A percentile compares a stretch with the other conserved stretches of the same genome.
These are phyloP conservation scores for Bovichtus variegatus DNA, from an alignment of 2,797 vertebrate species.

Conservation along the genomic window DNA sequence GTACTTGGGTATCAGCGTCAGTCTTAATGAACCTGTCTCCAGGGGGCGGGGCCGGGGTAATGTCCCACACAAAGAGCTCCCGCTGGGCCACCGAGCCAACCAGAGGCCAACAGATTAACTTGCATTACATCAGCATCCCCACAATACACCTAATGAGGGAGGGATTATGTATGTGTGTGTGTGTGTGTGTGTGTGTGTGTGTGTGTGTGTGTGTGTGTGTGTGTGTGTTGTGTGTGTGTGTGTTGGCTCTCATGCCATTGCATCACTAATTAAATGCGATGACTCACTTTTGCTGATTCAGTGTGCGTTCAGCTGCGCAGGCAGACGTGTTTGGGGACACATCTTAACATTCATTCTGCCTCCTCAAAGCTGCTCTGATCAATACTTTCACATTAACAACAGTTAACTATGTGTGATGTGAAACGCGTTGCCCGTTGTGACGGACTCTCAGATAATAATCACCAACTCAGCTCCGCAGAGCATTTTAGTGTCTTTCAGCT, in stretches of 20 bases:
- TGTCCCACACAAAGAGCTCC: constrained; percentile 84
- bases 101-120: constrained; percentile 88
- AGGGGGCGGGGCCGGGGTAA: constrained; percentile 82
- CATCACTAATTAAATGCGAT: constrained; percentile 80
- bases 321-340: background rate
- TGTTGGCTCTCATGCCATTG: constrained; percentile 73
- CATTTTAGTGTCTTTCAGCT: background rate
- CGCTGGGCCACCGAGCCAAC: constrained; percentile 77
- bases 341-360: background rate
- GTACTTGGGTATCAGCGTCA: constrained; percentile 84
- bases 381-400: background rate
- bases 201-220: constrained; percentile 49
- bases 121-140: constrained; percentile 89
- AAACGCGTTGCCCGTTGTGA: background rate
- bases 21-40: constrained; percentile 88
- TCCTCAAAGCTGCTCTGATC: background rate
- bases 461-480: background rate
- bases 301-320: constrained; percentile 23
- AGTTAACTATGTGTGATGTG: background rate
- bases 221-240: constrained; percentile 38
- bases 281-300: constrained; percentile 82
- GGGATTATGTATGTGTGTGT: constrained; percentile 68
- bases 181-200: constrained; percentile 40
- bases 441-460: background rate
- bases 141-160: constrained; percentile 87